phyloP scores from a whole-genome alignment of 2,113 vertebrate species.

The Probosciger aterrimus region DNA sequence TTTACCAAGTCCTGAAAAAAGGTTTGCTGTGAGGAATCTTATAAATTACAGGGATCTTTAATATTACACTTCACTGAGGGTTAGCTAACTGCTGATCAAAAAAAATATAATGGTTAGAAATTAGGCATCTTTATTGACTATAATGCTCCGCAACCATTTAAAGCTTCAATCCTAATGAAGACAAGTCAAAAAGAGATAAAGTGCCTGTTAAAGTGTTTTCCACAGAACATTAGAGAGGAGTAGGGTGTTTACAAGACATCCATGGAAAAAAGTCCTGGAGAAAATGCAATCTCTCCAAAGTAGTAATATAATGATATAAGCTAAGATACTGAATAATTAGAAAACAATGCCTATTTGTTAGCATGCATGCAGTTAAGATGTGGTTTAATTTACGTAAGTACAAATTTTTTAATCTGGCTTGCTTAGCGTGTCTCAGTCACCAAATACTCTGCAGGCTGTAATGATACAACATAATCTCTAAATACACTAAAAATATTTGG shows the following conservation, averaged over 20 bases:
- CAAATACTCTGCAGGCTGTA: neutral
- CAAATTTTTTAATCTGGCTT: neutral
- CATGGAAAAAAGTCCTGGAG: neutral
- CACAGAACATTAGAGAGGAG: neutral
- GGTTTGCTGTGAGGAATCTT: neutral
- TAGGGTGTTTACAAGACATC: neutral
- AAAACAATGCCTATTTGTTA: constrained; percentile 1
- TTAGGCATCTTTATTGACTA: neutral
- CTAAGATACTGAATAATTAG: constrained; percentile 5
- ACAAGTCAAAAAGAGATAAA: neutral
- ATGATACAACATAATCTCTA: constrained; percentile 35
- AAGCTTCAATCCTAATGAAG: neutral
- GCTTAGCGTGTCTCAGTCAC: neutral
- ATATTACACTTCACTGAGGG: neutral
- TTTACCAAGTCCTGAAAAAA: neutral
- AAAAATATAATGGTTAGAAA: constrained; percentile 29
- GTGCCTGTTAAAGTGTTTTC: neutral
- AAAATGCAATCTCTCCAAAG: neutral
- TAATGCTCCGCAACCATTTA: neutral
- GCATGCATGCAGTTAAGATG: neutral
- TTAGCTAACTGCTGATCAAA: neutral
- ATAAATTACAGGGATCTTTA: neutral
- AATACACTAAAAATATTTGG: constrained; percentile 42
- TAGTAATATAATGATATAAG: neutral
- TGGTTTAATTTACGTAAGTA: neutral